Evolutionary conservation across 1,140 invertebrate species (phyloP), one percentile per base, ranked within the genome.

Genomic region (Anadara kagoshimensis): DNA sequence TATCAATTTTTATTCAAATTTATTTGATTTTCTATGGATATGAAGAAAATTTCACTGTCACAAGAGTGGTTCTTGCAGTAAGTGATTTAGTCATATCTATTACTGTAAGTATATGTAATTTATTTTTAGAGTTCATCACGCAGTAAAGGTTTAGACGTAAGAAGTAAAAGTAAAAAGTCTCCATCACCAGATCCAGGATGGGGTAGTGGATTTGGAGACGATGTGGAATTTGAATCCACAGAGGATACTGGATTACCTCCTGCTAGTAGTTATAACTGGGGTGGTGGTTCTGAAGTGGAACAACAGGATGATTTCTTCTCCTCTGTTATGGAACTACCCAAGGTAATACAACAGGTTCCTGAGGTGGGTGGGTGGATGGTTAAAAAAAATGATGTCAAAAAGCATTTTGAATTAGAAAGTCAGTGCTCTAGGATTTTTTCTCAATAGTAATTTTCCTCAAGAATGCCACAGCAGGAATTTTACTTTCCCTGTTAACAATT

Each of bases 221-320:
- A 94, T 63, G 94, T 95, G 79, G 92, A 92, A 4, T 94, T 95
- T 66, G 78, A 81, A 43, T 80, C 80, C 41, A 83, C 81, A 1
- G 80, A 81, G 41, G 78, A 83, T 58, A 76, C 61, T 36, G 78
- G 78, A 41, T 57, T 85, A 3, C 53, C 73, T 18, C 74, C 83
- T n/a, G 80, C 83, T 22, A 85, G 83, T 76, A 69, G 80, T 14
- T 88, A 88, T 63, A 80, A 85, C 80, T 88, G 87, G 86, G 83
- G 84, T 47, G 51, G 49, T n/a, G n/a, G n/a, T n/a, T n/a, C n/a
- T n/a, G 14, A 73, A 8, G 57, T 26, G 1, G 41, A 51, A 63
- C 12, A 54, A 24, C 64, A 57, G 18, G 82, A 80, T 58, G 79
- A 86, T 53, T 86, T 88, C 73, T 88, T 87, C 57, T 73, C 79